These are phyloP conservation scores for Leptopilina boulardi DNA, from an alignment of 1,140 invertebrate species.

Conservation along the genomic window DNA sequence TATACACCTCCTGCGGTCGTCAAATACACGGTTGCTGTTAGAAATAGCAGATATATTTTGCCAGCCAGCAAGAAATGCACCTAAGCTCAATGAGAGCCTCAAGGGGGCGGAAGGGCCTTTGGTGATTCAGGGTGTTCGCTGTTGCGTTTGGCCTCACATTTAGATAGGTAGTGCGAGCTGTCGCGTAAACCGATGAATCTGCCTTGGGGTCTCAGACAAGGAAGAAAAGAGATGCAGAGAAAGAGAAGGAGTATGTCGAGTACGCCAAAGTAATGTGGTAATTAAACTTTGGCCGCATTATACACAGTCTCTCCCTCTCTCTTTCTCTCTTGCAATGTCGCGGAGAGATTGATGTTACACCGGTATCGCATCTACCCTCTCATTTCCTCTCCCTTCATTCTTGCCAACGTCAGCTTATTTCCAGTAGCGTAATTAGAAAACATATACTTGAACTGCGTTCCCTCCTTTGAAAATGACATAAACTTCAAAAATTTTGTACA, in stretches of 20 bases:
- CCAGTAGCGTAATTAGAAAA: constrained; percentile 34
- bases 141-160: constrained; percentile 42
- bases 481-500: constrained; percentile 14
- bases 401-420: constrained; percentile 40
- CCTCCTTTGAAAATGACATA: not conserved
- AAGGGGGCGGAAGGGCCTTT: constrained; percentile 38
- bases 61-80: constrained; percentile 21
- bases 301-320: constrained; percentile 46
- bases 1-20: constrained; percentile 55
- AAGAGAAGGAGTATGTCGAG: constrained; percentile 52
- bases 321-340: constrained; percentile 55
- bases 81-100: constrained; percentile 3
- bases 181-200: constrained; percentile 58
- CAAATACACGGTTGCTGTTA: constrained; percentile 52
- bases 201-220: not conserved
- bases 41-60: constrained; percentile 32
- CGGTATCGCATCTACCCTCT: constrained; percentile 47
- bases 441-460: not conserved
- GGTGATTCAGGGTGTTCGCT: constrained; percentile 23
- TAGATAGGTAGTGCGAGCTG: constrained; percentile 48
- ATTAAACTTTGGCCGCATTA: constrained; percentile 75
- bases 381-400: constrained; percentile 41
- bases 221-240: not conserved
- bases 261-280: constrained; percentile 69
- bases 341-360: constrained; percentile 65